phyloP scores from a whole-genome alignment of 2,797 vertebrate genomes.

The Philypnodon macrostomus region DNA sequence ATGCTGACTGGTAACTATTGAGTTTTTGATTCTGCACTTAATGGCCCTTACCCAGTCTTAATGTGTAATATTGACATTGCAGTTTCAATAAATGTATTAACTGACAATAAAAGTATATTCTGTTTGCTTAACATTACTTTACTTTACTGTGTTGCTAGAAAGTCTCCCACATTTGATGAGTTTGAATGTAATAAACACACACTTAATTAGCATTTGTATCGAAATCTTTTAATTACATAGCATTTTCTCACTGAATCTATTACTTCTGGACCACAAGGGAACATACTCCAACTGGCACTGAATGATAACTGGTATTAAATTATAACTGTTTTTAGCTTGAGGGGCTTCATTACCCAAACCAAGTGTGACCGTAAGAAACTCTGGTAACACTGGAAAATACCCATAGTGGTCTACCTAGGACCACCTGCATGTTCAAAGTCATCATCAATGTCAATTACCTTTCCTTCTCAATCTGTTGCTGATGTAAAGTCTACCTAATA shows the following conservation, averaged over 20 bases:
- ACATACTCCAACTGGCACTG: slow-evolving; percentile 6
- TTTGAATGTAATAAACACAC: slow-evolving; percentile 12
- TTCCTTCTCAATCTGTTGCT: no score
- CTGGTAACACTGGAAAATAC: not conserved
- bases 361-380: no score
- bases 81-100: no score
- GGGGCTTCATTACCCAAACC: slow-evolving; percentile 26
- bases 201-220: slow-evolving; percentile 4
- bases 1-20: no score
- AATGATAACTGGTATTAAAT: slow-evolving; percentile 5
- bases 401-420: slow-evolving; percentile 6
- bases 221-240: slow-evolving; percentile 6
- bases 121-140: no score
- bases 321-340: slow-evolving; percentile 7
- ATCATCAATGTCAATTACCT: no score
- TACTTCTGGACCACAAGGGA: slow-evolving; percentile 12
- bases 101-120: no score
- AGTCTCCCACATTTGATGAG: not conserved
- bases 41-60: no score
- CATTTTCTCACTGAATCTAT: slow-evolving; percentile 2
- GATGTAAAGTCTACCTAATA: no score
- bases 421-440: slow-evolving; percentile 9
- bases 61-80: no score
- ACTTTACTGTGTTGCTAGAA: not conserved
- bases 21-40: no score